A percentile compares a stretch with the other conserved stretches of the same genome.
Evolutionary conservation across 2,113 vertebrate species (phyloP).

Genomic region (Rana temporaria): DNA sequence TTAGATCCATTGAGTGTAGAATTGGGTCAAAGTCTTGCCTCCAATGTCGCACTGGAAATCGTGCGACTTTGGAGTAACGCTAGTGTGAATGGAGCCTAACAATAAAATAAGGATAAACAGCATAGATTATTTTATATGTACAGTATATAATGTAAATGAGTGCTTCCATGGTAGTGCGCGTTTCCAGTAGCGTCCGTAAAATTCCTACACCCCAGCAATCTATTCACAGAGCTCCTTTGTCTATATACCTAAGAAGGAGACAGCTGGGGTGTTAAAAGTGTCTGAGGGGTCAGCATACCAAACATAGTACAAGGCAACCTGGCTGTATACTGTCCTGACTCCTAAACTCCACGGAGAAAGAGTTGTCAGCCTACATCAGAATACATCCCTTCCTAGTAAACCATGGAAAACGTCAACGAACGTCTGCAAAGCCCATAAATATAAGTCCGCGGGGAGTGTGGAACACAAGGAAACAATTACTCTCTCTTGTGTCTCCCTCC

Average conservation of each 20-base stretch:
- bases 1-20: no score
- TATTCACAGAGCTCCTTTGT: conserved; percentile 14
- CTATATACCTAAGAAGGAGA: conserved; percentile 10
- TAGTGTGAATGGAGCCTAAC: no score
- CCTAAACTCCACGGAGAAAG: no score
- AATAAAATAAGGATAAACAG: no score
- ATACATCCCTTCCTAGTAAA: not conserved
- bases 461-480: conserved; percentile 39
- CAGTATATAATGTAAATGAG: no score
- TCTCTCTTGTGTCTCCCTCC: not conserved
- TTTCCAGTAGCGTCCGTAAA: no score
- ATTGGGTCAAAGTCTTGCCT: no score
- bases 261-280: conserved; percentile 28
- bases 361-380: no score
- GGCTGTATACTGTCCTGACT: not conserved
- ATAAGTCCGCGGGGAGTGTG: not conserved
- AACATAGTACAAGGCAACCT: not conserved
- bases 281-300: conserved; percentile 13
- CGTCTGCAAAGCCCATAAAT: not conserved
- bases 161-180: not conserved
- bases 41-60: no score
- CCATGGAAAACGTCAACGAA: not conserved
- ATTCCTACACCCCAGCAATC: not conserved
- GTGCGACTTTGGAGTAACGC: no score
- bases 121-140: no score